Conservation (phyloP, 23 tunicate genomes). For the Oikopleura dioica region DNA sequence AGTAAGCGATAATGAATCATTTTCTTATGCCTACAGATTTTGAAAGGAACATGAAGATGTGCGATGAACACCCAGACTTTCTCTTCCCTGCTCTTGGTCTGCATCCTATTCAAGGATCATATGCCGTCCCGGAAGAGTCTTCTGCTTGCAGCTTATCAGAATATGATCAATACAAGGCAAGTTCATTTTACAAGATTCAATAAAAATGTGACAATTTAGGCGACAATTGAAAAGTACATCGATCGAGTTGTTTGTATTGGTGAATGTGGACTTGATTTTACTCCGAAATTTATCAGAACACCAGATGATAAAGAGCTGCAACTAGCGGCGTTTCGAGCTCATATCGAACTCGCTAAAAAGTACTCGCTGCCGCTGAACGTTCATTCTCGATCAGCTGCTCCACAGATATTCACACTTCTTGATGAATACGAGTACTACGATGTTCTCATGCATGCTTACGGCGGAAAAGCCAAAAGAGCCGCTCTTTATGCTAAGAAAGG, state of each 20-base stretch:
- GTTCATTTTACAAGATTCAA: neutral
- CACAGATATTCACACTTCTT: neutral
- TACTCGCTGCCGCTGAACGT: slow-evolving; percentile 29
- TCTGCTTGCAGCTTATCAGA: neutral
- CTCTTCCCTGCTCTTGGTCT: slow-evolving; percentile 55
- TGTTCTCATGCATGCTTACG: slow-evolving; percentile 65
- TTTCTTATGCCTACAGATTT: too few relatives aligned
- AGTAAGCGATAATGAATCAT: too few relatives aligned
- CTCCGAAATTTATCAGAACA: slow-evolving; percentile 40
- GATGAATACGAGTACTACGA: neutral
- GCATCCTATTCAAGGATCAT: slow-evolving; percentile 45
- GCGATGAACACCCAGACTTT: slow-evolving; percentile 26
- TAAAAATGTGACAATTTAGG: neutral
- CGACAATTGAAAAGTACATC: neutral
- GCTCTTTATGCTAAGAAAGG: neutral
- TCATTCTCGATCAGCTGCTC: neutral
- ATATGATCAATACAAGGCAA: neutral
- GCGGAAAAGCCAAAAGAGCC: slow-evolving; percentile 25
- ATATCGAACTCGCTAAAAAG: slow-evolving; percentile 29
- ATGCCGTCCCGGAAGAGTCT: neutral
- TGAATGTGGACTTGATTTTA: slow-evolving; percentile 76
- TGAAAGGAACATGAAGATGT: slow-evolving; percentile 27
- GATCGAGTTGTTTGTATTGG: slow-evolving; percentile 26
- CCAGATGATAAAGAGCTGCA: slow-evolving; percentile 27
- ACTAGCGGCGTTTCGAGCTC: slow-evolving; percentile 32